These are phyloP conservation scores for Pollimyrus isidori DNA, from an alignment of 2,113 vertebrate genomes.

Conservation along the genomic window DNA sequence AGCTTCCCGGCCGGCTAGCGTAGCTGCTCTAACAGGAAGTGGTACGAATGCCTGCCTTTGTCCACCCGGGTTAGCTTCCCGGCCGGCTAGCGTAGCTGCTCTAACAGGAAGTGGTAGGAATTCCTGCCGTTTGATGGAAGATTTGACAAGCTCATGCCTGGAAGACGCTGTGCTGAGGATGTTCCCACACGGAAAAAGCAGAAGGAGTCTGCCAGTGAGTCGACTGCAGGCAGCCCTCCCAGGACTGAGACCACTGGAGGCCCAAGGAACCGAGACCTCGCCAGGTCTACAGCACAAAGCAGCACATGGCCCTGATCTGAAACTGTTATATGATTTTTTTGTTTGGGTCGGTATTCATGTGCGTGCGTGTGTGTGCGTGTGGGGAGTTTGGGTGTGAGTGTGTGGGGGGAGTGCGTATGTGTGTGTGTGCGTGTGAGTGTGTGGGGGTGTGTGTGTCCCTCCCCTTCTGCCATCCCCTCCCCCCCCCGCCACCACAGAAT, in stretches of 20 bases:
- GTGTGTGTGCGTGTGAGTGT: background rate
- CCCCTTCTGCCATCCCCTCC: background rate
- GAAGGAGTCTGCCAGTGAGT: background rate
- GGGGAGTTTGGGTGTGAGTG: too few species aligned
- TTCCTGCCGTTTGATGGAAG: slow-evolving; percentile 59
- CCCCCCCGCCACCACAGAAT: slow-evolving; percentile 21
- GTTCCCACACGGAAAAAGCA: slow-evolving; percentile 11
- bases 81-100: slow-evolving; percentile 9
- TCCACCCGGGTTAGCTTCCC: background rate
- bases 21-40: too few species aligned
- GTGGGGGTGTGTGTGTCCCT: background rate
- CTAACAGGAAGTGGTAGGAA: slow-evolving; percentile 45
- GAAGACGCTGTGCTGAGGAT: slow-evolving; percentile 31
- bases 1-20: too few species aligned
- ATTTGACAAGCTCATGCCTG: slow-evolving; percentile 52
- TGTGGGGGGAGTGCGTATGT: background rate
- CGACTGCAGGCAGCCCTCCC: background rate
- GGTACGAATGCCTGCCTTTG: background rate
- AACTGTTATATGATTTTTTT: background rate
- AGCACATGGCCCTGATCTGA: background rate
- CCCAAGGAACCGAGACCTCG: background rate
- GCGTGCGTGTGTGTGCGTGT: background rate
- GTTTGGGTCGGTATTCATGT: background rate
- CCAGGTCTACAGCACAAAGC: background rate
- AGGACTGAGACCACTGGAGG: background rate